Evolutionary conservation across 1,140 invertebrate species (phyloP).

Genomic region (Brachionus plicatilis): DNA sequence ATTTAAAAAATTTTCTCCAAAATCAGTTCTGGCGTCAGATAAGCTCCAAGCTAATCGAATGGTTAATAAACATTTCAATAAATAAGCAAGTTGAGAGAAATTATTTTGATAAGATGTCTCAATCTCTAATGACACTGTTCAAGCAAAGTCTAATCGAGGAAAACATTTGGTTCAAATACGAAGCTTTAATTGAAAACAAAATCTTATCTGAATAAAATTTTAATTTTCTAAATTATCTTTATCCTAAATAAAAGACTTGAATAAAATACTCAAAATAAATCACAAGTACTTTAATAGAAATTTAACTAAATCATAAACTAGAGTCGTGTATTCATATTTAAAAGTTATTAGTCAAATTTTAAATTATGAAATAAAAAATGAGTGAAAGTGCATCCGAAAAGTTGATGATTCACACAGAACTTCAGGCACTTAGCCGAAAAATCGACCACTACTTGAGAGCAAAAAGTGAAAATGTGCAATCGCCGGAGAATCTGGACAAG

Average conservation of each 20-base stretch:
- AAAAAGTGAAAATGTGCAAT: not conserved
- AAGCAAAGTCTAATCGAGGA: not conserved
- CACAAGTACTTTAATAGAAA: not conserved
- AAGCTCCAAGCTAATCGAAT: not conserved
- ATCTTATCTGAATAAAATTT: slow-evolving; percentile 5
- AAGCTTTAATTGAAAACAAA: not conserved
- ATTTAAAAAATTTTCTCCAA: not conserved
- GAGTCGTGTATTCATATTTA: not conserved
- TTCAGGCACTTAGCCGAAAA: not conserved
- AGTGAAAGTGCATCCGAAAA: not conserved
- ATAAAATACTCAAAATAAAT: not conserved
- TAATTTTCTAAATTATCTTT: not conserved
- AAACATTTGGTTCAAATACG: slow-evolving; percentile 10
- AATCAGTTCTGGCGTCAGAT: slow-evolving; percentile 4
- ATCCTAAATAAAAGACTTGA: not conserved
- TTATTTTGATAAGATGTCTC: not conserved
- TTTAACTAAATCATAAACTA: not conserved
- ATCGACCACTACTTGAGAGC: not conserved
- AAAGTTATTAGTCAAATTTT: not conserved
- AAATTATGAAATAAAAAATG: not conserved
- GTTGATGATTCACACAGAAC: not conserved
- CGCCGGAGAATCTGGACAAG: not conserved
- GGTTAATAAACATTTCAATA: not conserved
- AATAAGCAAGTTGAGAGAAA: not conserved
- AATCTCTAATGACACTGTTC: not conserved